phyloP scores from a whole-genome alignment of 2,113 vertebrate genomes.

The Salvator merianae region DNA sequence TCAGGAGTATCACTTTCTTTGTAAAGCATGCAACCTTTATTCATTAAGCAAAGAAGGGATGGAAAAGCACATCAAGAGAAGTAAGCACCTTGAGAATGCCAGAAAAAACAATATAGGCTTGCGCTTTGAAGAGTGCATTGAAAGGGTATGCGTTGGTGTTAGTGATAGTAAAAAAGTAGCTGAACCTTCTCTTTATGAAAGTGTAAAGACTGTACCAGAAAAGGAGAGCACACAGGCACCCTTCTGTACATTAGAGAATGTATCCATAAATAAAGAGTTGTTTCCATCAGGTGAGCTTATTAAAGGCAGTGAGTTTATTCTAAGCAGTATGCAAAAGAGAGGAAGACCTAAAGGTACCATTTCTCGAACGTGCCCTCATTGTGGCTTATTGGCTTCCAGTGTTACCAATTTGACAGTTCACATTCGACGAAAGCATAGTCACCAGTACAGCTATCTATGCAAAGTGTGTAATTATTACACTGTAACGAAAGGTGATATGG shows the following conservation, averaged over 20 bases:
- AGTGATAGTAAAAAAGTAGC: conserved; percentile 71
- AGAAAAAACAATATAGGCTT: conserved; percentile 79
- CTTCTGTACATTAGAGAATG: conserved; percentile 43
- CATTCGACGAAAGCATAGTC: conserved; percentile 94
- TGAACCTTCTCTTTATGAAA: conserved; percentile 55
- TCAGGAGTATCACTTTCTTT: conserved; percentile 85
- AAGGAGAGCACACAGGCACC: conserved; percentile 50
- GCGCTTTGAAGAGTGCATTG: conserved; percentile 84
- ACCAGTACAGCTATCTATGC: conserved; percentile 93
- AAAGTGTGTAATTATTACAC: conserved; percentile 95
- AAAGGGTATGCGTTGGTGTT: conserved; percentile 81
- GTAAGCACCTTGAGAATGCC: conserved; percentile 85
- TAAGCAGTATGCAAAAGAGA: conserved; percentile 72
- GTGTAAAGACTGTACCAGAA: conserved; percentile 60
- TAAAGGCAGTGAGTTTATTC: conserved; percentile 56
- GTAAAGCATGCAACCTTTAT: conserved; percentile 89
- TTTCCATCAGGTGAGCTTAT: conserved; percentile 33
- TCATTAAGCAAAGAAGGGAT: conserved; percentile 88
- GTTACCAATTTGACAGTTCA: conserved; percentile 94
- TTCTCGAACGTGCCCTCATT: conserved; percentile 87
- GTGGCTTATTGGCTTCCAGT: conserved; percentile 93
- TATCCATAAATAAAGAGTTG: conserved; percentile 43
- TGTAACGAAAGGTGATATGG: conserved; percentile 99
- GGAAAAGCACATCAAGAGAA: conserved; percentile 88
- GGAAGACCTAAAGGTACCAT: conserved; percentile 82